Evolutionary conservation across 1,140 invertebrate genomes (phyloP).

Genomic region (Drosophila miranda): DNA sequence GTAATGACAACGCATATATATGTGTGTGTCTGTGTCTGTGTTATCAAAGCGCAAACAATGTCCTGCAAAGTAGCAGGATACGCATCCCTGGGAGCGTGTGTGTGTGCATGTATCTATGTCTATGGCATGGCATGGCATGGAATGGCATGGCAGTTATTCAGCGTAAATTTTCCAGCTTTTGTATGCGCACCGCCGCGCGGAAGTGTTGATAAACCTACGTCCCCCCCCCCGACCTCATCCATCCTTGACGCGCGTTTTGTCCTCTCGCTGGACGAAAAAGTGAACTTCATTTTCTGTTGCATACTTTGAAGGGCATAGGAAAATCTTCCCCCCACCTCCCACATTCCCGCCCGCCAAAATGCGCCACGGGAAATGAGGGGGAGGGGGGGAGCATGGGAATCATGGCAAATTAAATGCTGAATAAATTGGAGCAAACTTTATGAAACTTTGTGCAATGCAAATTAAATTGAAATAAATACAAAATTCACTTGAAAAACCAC

Average conservation of each 20-base stretch:
- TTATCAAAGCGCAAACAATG: constrained; percentile 78
- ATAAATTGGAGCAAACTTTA: background rate
- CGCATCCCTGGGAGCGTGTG: constrained; percentile 31
- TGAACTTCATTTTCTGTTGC: constrained; percentile 60
- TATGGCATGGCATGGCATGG: constrained; percentile 37
- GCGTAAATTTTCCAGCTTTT: constrained; percentile 70
- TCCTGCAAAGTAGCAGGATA: constrained; percentile 79
- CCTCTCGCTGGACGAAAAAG: constrained; percentile 18
- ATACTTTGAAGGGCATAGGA: constrained; percentile 42
- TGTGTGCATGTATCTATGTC: constrained; percentile 29
- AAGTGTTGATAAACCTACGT: constrained; percentile 74
- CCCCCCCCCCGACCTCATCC: background rate
- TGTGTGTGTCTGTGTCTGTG: constrained; percentile 36
- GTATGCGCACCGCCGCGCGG: constrained; percentile 75
- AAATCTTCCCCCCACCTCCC: constrained; percentile 1
- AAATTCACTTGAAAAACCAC: no score
- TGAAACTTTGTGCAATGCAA: no score
- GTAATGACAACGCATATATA: constrained; percentile 64
- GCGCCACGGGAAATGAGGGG: no score
- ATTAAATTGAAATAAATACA: no score
- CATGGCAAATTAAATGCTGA: no score
- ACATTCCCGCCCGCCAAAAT: no score
- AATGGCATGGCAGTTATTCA: constrained; percentile 51
- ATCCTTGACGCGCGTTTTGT: background rate
- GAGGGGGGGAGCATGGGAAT: no score